Base-by-base conservation (phyloP, 2,888 invertebrate species). In the Notodonta ziczac region DNA sequence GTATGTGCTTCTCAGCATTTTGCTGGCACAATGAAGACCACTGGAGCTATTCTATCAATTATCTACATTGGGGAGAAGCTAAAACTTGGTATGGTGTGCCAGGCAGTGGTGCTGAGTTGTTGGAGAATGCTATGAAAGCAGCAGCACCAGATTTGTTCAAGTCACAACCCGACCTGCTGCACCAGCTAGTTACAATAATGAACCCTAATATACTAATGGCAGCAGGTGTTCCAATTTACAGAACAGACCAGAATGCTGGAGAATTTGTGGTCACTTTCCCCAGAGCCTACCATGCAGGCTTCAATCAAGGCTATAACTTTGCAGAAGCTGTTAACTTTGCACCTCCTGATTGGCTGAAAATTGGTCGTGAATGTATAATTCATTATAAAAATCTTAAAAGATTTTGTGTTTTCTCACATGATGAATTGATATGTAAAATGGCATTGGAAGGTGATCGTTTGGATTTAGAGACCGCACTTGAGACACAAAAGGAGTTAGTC, bases 271-370 rank as follows among this genome's bases (percentile, higher is more conserved):
- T 97, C 14, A 97, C 97, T 24, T 97, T 97, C 80, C 97, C 97
- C 0, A 89, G 97, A 68, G 96, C 97, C 35, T 97, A 97, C 81
- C 97, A 97, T 90, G 96, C 97, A 62, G 97, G 97, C 12, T 97
- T 97, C 80, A 97, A 97, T 84, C 96, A 97, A 81, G 97, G 97
- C 0, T 96, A 96, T 84, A 97, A 97, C 86, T 96, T 97, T 93
- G 97, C 97, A 55, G 97, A 97, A 86, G 97, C 97, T 63, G 97
- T 97, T n/a, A 97, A 97, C 82, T 97, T 97, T 93, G 96, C 97
- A 60, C 96, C 97, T 39, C 95, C 96, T 61, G 97, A 97, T 86
- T 97, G 97, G 97, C 88, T 97, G 44, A 92, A 95, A 66, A 91
- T 96, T 81, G 97, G 97, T 1, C 93, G 97, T 58, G 94, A 94